These are phyloP conservation scores for Stomorhina lunata DNA, from an alignment of 2,888 invertebrate species.

Conservation along the genomic window DNA sequence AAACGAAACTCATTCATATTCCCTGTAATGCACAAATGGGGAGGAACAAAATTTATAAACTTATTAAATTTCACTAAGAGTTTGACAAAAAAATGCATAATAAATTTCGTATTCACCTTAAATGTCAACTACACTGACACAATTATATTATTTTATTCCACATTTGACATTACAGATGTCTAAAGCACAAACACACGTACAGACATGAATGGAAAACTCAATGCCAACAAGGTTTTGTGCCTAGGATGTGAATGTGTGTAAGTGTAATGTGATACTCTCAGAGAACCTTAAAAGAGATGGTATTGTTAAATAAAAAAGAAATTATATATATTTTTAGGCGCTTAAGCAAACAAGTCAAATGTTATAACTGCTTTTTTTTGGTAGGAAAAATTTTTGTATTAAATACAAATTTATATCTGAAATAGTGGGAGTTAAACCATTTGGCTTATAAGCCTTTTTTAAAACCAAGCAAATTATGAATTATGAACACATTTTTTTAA, in stretches of 20 bases:
- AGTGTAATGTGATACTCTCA: not conserved
- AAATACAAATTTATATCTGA: too few relatives aligned
- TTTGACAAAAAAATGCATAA: not conserved
- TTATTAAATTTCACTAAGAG: slow-evolving; percentile 26
- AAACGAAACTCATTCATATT: not conserved
- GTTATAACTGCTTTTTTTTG: too few relatives aligned
- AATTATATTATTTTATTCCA: slow-evolving; percentile 49
- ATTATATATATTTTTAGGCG: slow-evolving; percentile 6
- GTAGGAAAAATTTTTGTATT: too few relatives aligned
- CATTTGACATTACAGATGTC: slow-evolving; percentile 51
- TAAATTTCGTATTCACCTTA: slow-evolving; percentile 46
- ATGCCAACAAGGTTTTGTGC: not conserved
- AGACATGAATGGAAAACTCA: not conserved
- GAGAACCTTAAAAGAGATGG: not conserved
- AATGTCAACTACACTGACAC: slow-evolving; percentile 60
- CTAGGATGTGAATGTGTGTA: not conserved
- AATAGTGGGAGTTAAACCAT: too few relatives aligned
- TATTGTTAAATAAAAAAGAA: too few relatives aligned
- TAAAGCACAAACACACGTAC: not conserved
- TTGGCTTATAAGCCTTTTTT: too few relatives aligned
- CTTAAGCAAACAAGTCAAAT: too few relatives aligned
- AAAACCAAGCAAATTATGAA: too few relatives aligned
- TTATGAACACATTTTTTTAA: too few relatives aligned
- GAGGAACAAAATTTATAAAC: not conserved
- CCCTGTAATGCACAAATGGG: not conserved